Evolutionary conservation across 2,888 invertebrate genomes (phyloP), one percentile per base, ranked within the genome.

Genomic region (Cheilosia grossa): DNA sequence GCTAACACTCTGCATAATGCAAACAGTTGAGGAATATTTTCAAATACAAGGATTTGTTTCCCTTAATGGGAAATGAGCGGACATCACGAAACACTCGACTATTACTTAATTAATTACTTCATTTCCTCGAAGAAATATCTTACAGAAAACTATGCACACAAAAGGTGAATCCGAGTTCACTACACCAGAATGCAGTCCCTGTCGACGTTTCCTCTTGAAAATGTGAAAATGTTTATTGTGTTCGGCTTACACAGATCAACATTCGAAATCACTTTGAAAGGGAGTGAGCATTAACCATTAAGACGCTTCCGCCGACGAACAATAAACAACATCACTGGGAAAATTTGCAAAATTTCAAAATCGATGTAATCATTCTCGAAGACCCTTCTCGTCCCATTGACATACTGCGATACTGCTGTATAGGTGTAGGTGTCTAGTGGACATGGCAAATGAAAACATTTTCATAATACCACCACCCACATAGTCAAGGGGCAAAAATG

Each of bases 391-490:
- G 24, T 51, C 13, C 61, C 66, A 73, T 42, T 73, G 78, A 82
- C 83, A 83, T 66, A 75, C 59, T 75, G 30, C 74, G n/a, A n/a
- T n/a, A n/a, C n/a, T n/a, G n/a, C n/a, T n/a, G n/a, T 13, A 4
- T 24, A 85, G 85, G 80, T 37, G 13, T 24, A 85, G 85, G 80
- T 85, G 80, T 77, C 70, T 72, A 59, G 24, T 56, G 53, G 66
- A 85, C 80, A 85, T 56, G 56, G 24, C 51, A 75, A 85, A 85
- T 70, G 85, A 80, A 85, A 81, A 85, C 80, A 85, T 85, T 85
- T 85, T 81, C 75, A 85, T 70, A 33, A 70, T 17, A 7, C 5
- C 10, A n/a, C 44, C n/a, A n/a, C 9, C 17, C 47, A 6, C 3
- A 7, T 17, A 7, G 7, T 21, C 40, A 27, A 33, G 17, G 47